Evolutionary conservation across 2,797 vertebrate species (phyloP).

Genomic region (Anableps anableps): DNA sequence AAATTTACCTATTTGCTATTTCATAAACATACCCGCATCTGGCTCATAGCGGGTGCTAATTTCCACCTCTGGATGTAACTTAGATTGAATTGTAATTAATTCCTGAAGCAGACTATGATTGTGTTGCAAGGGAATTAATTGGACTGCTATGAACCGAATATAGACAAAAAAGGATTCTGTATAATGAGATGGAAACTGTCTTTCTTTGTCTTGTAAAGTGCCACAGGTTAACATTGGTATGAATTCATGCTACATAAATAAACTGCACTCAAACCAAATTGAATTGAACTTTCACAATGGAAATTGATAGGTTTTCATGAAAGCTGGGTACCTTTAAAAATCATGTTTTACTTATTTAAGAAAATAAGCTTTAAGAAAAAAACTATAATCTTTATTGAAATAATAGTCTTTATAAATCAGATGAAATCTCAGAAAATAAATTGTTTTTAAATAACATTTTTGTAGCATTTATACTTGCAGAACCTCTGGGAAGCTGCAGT

Average conservation of each 20-base stretch:
- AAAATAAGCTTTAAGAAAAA: background rate
- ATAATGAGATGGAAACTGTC: background rate
- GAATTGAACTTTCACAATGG: background rate
- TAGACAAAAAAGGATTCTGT: background rate
- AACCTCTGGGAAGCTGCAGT: conserved; percentile 27
- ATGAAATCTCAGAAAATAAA: background rate
- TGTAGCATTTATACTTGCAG: background rate
- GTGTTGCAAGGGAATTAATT: background rate
- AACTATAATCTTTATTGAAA: background rate
- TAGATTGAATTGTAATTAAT: background rate
- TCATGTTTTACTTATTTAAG: background rate
- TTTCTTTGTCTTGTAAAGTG: background rate
- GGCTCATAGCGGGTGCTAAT: background rate
- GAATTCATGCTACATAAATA: background rate
- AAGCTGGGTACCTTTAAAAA: background rate
- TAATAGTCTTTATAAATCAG: background rate
- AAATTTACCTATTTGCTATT: background rate
- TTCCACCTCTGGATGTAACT: background rate
- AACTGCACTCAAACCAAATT: background rate
- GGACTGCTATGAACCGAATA: background rate
- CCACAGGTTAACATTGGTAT: background rate
- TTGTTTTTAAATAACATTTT: background rate
- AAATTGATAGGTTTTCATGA: background rate
- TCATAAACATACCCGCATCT: background rate
- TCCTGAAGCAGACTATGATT: background rate